Base-by-base conservation (phyloP, 2,113 vertebrate species). In the Brachionichthys hirsutus region DNA sequence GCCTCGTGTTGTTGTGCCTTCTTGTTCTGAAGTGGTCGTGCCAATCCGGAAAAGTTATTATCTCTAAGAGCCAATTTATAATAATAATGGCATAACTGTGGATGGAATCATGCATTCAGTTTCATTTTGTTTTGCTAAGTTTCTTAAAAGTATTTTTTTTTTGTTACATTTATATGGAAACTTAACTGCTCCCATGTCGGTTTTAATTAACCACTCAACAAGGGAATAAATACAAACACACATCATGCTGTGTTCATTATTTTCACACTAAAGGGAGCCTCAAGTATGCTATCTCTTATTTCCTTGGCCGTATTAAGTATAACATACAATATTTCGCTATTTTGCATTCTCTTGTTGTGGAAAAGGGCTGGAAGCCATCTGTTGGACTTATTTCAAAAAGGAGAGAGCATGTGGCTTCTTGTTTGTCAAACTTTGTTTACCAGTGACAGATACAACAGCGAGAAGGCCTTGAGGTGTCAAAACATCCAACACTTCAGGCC, bases 331-430 rank as follows among this genome's bases (percentile, higher is more conserved):
- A 54, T 46, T 36, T 71, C 15, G 30, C 42, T 49, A 51, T 61
- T 64, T 67, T 42, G 40, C 30, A 58, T 72, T 52, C 10, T 34
- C 5, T 2, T 40, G 45, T 19, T 61, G 52, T 73, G 48, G 70
- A 57, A 47, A 53, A 64, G 60, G 65, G 46, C 67, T 86, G 78
- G 54, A 48, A 62, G 34, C 67, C 84, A 82, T 77, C 73, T 82
- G 76, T 76, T 72, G 44, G 54, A 47, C 48, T 40, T 45, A 6
- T 47, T 50, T 54, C 12, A 36, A 56, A 40, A 43, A 50, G 34
- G 13, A 54, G n/a, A 67, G 41, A 15, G 48, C 40, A 54, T 64
- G 61, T 11, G 62, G 56, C 18, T 63, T 34, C 17, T 46, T 13
- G 44, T 50, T 72, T 77, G 72, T 73, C 71, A 80, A 47, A 69